Percentiles rank a stretch among this genome's conserved stretches.
Evolutionary conservation across 2,113 vertebrate genomes (phyloP).

Genomic region (Prionailurus bengalensis): DNA sequence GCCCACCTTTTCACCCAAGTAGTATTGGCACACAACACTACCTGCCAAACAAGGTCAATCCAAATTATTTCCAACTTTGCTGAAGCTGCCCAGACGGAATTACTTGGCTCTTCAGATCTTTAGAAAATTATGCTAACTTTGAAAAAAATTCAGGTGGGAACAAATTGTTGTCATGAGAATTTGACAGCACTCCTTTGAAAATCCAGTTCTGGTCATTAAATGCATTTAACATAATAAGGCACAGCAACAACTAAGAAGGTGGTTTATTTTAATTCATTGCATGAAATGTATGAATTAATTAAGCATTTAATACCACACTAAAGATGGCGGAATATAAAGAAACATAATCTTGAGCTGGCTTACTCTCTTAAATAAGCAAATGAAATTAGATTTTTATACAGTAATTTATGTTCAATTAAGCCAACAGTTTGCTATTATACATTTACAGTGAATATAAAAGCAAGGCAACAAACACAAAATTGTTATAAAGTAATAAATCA

Average conservation of each 20-base stretch:
- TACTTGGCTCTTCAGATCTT: not conserved
- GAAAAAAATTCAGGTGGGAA: not conserved
- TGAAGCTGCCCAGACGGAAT: not conserved
- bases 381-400: not conserved
- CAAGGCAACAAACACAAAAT: not conserved
- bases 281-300: constrained; percentile 33
- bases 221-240: not conserved
- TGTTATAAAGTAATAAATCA: constrained; percentile 54
- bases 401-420: constrained; percentile 58
- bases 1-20: not conserved
- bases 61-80: not conserved
- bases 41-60: not conserved
- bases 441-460: constrained; percentile 14
- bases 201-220: not conserved
- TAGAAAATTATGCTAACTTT: not conserved
- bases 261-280: not conserved
- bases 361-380: not conserved
- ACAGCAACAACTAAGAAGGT: not conserved
- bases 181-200: constrained; percentile 13
- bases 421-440: not conserved
- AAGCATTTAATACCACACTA: constrained; percentile 1
- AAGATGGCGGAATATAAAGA: not conserved
- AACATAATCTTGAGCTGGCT: not conserved
- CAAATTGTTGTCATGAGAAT: not conserved
- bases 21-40: not conserved